Evolutionary conservation across 1,140 invertebrate species (phyloP).

Genomic region (Acromyrmex echinatior): DNA sequence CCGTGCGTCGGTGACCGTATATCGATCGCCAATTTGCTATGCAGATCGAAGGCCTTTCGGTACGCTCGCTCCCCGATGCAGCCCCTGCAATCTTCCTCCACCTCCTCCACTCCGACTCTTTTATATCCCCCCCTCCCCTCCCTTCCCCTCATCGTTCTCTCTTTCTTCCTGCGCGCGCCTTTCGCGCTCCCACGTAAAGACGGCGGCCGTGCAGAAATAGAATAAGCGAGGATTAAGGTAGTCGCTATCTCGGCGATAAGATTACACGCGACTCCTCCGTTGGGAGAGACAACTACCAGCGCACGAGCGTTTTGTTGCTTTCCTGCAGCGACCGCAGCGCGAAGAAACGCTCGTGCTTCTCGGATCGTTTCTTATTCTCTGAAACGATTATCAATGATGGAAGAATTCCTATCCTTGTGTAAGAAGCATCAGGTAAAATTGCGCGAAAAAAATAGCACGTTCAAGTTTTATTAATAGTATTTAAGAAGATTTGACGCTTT

Average conservation of each 20-base stretch:
- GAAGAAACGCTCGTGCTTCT: background rate
- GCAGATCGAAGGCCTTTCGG: constrained; percentile 76
- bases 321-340: background rate
- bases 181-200: constrained; percentile 53
- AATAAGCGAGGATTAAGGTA: constrained; percentile 75
- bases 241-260: constrained; percentile 73
- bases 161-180: constrained; percentile 18
- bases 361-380: constrained; percentile 23
- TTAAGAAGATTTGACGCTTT: background rate
- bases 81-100: constrained; percentile 72
- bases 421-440: background rate
- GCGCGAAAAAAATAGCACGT: background rate
- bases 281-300: constrained; percentile 61
- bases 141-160: background rate
- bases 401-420: too few relatives aligned
- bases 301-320: constrained; percentile 41
- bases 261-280: constrained; percentile 65
- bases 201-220: constrained; percentile 67
- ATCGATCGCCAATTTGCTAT: constrained; percentile 79
- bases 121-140: background rate
- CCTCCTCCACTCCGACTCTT: background rate
- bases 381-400: background rate
- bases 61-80: constrained; percentile 59
- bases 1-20: constrained; percentile 71
- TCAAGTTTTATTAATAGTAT: background rate